phyloP scores from a whole-genome alignment of 2,113 vertebrate genomes.

The Calyptomena viridis region DNA sequence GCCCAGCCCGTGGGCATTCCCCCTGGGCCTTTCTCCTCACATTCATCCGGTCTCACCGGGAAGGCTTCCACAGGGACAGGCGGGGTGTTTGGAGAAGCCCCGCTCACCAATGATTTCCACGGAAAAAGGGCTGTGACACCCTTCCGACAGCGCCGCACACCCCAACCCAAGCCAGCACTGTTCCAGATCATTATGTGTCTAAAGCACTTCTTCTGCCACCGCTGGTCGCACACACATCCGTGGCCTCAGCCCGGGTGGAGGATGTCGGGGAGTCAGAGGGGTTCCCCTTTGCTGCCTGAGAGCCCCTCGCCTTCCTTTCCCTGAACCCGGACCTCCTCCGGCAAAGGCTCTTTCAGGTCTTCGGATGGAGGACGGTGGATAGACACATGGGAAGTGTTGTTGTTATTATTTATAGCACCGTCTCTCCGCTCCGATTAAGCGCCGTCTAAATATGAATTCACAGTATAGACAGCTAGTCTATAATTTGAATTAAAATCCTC shows the following conservation, averaged over 20 bases:
- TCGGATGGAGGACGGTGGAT: not conserved
- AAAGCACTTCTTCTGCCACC: not conserved
- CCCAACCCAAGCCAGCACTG: rapidly evolving
- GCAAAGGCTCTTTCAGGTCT: not conserved
- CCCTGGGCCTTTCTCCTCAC: not conserved
- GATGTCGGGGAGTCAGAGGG: not conserved
- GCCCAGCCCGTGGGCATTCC: not conserved
- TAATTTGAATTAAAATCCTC: constrained; percentile 60
- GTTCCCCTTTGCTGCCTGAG: not conserved
- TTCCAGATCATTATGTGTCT: rapidly evolving
- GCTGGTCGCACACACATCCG: not conserved
- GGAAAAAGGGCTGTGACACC: not conserved
- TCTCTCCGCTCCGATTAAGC: constrained; percentile 7
- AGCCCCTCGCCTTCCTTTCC: not conserved
- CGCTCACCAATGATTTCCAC: rapidly evolving
- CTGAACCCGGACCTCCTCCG: not conserved
- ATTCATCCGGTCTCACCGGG: not conserved
- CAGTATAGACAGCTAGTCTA: constrained; percentile 37
- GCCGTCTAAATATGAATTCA: constrained; percentile 52
- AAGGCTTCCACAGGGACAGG: not conserved
- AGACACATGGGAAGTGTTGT: not conserved
- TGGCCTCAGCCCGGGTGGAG: not conserved
- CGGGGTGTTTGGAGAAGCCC: not conserved
- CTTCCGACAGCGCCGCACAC: not conserved
- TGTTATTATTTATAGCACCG: constrained; percentile 22